Conservation (phyloP, 1,140 invertebrate species). For the Heliothis virescens region DNA sequence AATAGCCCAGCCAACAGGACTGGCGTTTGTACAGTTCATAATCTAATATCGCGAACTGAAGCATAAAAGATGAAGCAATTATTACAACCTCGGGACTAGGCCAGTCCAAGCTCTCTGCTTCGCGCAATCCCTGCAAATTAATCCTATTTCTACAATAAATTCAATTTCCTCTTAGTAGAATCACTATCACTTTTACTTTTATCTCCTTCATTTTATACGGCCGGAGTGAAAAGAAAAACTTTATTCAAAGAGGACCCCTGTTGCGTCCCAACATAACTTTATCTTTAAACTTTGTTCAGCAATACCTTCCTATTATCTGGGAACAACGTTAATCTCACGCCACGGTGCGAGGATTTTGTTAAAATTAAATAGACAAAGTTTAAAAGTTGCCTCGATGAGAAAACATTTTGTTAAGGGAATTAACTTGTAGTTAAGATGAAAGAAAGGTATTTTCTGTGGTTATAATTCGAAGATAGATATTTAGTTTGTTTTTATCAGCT, state of each 20-base stretch:
- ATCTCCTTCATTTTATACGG: constrained; percentile 1
- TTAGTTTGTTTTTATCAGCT: background rate
- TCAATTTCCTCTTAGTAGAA: constrained; percentile 4
- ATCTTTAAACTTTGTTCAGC: constrained; percentile 43
- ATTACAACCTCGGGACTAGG: background rate
- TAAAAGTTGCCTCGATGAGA: background rate
- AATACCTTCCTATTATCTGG: constrained; percentile 42
- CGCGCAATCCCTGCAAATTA: constrained; percentile 26
- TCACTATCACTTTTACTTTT: constrained; percentile 16
- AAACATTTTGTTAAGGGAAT: background rate
- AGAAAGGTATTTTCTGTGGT: background rate
- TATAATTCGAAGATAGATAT: background rate
- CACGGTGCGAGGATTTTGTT: constrained; percentile 22
- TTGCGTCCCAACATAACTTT: constrained; percentile 37
- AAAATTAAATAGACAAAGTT: constrained; percentile 21
- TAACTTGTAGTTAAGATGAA: too few species aligned
- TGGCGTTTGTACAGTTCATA: constrained; percentile 28
- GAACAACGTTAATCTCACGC: constrained; percentile 33
- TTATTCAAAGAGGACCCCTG: constrained; percentile 13
- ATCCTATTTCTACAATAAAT: constrained; percentile 16
- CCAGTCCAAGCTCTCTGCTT: background rate
- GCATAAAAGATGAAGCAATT: background rate
- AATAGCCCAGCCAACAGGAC: constrained; percentile 1
- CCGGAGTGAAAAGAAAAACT: constrained; percentile 27
- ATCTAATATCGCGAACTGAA: constrained; percentile 35